phyloP scores from a whole-genome alignment of 1,140 invertebrate genomes.

The Aphaenogaster ashmeadi region DNA sequence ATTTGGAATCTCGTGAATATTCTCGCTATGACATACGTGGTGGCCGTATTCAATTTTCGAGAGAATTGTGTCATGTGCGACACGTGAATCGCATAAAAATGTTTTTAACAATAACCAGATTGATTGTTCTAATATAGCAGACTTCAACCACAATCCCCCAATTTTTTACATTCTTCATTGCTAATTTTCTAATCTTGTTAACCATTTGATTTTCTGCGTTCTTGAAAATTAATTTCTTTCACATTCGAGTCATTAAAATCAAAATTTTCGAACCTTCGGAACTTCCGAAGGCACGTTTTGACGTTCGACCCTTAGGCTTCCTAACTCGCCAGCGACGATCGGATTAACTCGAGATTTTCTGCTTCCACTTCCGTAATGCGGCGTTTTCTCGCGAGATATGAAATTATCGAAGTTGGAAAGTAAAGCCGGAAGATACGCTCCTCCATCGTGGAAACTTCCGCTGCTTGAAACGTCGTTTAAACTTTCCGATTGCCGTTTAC shows the following conservation, averaged over 20 bases:
- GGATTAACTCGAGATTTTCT: constrained; percentile 63
- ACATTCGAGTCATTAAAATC: not conserved
- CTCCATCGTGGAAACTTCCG: constrained; percentile 54
- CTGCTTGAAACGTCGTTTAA: constrained; percentile 61
- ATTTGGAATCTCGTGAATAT: constrained; percentile 9
- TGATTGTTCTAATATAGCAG: not conserved
- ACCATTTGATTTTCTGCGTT: not conserved
- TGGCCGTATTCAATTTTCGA: not conserved
- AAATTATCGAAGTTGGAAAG: constrained; percentile 64
- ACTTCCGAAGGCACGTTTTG: constrained; percentile 16
- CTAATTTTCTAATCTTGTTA: not conserved
- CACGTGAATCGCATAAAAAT: not conserved
- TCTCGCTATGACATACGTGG: not conserved
- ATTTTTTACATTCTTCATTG: not conserved
- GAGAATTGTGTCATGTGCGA: not conserved
- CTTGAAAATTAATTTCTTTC: not conserved
- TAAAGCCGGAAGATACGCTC: constrained; percentile 64
- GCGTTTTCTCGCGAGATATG: constrained; percentile 62
- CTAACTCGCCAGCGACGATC: constrained; percentile 38
- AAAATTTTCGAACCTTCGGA: not conserved
- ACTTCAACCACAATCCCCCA: not conserved
- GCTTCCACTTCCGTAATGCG: constrained; percentile 49
- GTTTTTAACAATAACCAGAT: not conserved
- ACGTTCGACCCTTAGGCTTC: constrained; percentile 25
- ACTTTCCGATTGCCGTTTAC: constrained; percentile 61